Base-by-base conservation (phyloP, 2,888 invertebrate genomes). In the Cyclophora punctaria region DNA sequence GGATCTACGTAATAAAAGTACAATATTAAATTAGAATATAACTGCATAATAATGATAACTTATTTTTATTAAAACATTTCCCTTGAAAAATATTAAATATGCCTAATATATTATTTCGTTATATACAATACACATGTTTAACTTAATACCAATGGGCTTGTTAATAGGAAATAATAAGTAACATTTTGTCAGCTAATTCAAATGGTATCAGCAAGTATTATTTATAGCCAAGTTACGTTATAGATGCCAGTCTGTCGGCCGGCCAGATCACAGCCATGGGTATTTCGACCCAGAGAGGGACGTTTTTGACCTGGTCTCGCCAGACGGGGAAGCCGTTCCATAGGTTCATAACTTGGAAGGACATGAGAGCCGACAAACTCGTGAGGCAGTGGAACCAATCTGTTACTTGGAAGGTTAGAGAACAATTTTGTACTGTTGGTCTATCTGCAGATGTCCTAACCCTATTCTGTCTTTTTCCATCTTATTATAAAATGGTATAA, bases 301-400 rank as follows among this genome's bases (percentile, higher is more conserved):
- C 95, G 41, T 96, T 97, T 73, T 90, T 94, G 2, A 94, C 94
- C 3, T 97, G 97, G 97, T 93, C 96, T 64, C 90, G 90, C 66
- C 81, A 87, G 47, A 94, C 93, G 6, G 93, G 94, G 1, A 90
- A 91, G 64, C 92, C 93, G 35, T 95, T 93, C 78, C 96, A 96
- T 75, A 94, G 93, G 63, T 94, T 97, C 62, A 94, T 97, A 61
- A 95, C 95, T 20, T 98, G 98, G 98, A 96, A 96, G 73, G 98
- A 98, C 77, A 73, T 94, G 55, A 89, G 97, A 49, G 94, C 95
- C 33, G 91, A 93, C 65, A 79, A 89, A 43, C 78, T 95, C 51
- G 95, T 95, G 0, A 90, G 92, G 54, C 85, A 91, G 63, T 96
- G 95, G 94, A 96, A 96, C 71, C 79, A 90, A 7, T 95, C 95